Evolutionary conservation across 2,797 vertebrate genomes (phyloP), one percentile per base, ranked within the genome.

Genomic region (Orestias chungarensis): DNA sequence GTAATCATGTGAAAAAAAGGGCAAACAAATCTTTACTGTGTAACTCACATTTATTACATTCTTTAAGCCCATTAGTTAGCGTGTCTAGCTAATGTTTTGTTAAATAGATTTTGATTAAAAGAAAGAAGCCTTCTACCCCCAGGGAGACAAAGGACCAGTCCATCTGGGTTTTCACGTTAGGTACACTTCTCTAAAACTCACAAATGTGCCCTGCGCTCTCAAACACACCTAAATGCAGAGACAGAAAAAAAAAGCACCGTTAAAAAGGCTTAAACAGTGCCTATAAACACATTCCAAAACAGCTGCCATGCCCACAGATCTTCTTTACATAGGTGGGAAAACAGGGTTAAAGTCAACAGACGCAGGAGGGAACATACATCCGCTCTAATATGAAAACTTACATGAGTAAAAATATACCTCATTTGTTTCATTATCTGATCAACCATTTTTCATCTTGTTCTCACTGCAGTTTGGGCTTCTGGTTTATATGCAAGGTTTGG

Each of bases 91-190:
- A 2, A 71, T 25, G 12, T 61, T 75, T n/a, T 6, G 20, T 4
- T 15, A 12, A 17, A 35, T 31, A 0, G 1, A 1, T 18, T 61
- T 74, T n/a, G 62, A 40, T 27, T 52, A 43, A 27, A 49, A 43
- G 14, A 65, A 18, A 40, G 35, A 33, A 25, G 15, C 59, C 33
- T n/a, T 78, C 38, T 54, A 33, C 35, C 67, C 54, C 70, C 2
- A n/a, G 68, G 72, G 74, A 38, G 64, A 57, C 76, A 86, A 57
- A 66, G 49, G 43, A 74, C 62, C 0, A 0, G 62, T 90, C 82
- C 46, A 74, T 81, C 86, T 73, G 74, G 85, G 85, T 69, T 86
- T 78, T 77, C 79, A 86, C 68, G 81, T 84, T 86, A 31, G 70
- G 65, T 54, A 70, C 50, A 76, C 47, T 76, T 47, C 65, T 74